Conservation (phyloP, 2,888 invertebrate species). For the Cerastoderma edule region DNA sequence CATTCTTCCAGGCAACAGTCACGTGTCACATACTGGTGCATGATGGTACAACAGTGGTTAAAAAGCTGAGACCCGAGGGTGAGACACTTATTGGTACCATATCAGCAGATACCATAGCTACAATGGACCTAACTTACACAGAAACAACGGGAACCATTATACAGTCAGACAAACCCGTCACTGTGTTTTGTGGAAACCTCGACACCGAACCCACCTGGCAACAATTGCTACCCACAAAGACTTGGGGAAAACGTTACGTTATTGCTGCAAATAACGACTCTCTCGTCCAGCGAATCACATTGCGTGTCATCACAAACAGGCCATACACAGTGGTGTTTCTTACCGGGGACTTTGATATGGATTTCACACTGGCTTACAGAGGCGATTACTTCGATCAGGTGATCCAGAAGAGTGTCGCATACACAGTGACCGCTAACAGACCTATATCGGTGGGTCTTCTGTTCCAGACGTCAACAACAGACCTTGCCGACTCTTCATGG, state of each 20-base stretch:
- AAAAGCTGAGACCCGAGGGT: not conserved
- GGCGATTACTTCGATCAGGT: constrained; percentile 34
- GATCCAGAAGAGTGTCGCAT: constrained; percentile 2
- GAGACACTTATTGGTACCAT: constrained; percentile 5
- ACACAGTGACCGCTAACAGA: constrained; percentile 24
- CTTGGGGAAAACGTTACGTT: constrained; percentile 35
- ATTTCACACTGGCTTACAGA: constrained; percentile 18
- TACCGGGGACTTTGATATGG: constrained; percentile 28
- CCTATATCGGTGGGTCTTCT: constrained; percentile 28
- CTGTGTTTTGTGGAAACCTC: constrained; percentile 38
- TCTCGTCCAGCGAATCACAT: not conserved
- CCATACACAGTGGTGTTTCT: constrained; percentile 30
- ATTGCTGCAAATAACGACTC: constrained; percentile 15
- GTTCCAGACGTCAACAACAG: not conserved
- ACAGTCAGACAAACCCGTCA: constrained; percentile 27
- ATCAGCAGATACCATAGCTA: not conserved
- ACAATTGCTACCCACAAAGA: constrained; percentile 34
- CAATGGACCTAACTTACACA: not conserved
- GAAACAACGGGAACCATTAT: constrained; percentile 35
- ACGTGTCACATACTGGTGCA: constrained; percentile 6
- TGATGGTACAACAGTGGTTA: constrained; percentile 2
- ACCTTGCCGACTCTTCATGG: not conserved
- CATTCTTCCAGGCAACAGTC: constrained; percentile 7
- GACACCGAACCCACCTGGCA: constrained; percentile 24
- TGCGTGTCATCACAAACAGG: constrained; percentile 37